These are phyloP conservation scores for Anaspis maculata DNA, from an alignment of 2,888 invertebrate species.

Conservation along the genomic window DNA sequence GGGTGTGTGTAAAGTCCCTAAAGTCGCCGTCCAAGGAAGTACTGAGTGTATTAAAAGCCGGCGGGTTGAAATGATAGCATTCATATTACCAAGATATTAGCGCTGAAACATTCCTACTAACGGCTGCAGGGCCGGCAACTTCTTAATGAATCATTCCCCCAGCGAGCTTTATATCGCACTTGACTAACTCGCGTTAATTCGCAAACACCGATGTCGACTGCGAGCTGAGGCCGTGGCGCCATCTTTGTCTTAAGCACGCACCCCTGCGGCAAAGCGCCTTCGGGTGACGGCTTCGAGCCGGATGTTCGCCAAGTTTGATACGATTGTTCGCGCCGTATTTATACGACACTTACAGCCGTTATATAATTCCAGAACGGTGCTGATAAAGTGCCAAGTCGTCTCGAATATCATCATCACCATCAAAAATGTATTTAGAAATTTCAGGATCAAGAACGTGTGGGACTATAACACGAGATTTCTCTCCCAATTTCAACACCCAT, in stretches of 20 bases:
- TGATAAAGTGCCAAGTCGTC: no score
- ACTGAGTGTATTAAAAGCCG: no score
- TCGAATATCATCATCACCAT: no score
- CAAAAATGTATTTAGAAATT: no score
- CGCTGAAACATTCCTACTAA: constrained; percentile 19
- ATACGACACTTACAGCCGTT: constrained; percentile 24
- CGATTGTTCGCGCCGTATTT: constrained; percentile 25
- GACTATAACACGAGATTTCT: no score
- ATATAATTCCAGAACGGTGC: constrained; percentile 17
- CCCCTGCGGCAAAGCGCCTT: background rate
- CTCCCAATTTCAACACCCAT: background rate
- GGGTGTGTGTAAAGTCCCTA: no score
- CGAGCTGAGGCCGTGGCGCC: constrained; percentile 12
- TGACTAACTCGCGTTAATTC: constrained; percentile 30
- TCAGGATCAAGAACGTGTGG: no score
- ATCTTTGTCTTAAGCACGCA: constrained; percentile 7
- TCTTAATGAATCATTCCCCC: constrained; percentile 32
- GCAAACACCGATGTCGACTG: constrained; percentile 21
- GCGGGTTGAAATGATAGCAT: constrained; percentile 18
- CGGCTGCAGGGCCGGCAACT: constrained; percentile 22
- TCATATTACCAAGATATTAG: constrained; percentile 25
- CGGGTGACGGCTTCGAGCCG: constrained; percentile 8
- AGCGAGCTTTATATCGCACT: constrained; percentile 30
- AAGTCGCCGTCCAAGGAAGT: no score
- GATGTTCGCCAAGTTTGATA: constrained; percentile 22